Evolutionary conservation across 2,888 invertebrate species (phyloP), one percentile per base, ranked within the genome.

Genomic region (Zaprionus obscuricornis): DNA sequence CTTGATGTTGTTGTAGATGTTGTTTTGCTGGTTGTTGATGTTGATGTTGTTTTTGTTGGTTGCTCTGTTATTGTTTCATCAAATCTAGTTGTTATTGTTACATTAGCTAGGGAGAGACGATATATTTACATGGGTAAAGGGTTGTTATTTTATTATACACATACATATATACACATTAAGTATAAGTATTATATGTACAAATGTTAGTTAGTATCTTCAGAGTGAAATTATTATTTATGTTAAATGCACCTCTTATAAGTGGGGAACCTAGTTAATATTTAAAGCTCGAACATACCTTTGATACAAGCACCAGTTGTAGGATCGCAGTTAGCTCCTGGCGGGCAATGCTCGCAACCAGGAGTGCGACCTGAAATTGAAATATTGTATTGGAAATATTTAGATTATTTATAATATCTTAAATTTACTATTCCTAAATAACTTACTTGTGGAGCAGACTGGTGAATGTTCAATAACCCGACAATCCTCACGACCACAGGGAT

Each of bases 391-490:
- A 18, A 43, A 50, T 26, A 14, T 43, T n/a, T n/a, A n/a, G n/a
- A n/a, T n/a, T n/a, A n/a, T n/a, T n/a, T n/a, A n/a, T n/a, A n/a
- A n/a, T n/a, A n/a, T n/a, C n/a, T n/a, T n/a, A n/a, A n/a, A n/a
- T n/a, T n/a, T n/a, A n/a, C n/a, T n/a, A n/a, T n/a, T n/a, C n/a
- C n/a, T n/a, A n/a, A 20, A 13, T 17, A 29, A 66, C 83, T 51
- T 91, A 94, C 96, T 95, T 92, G 94, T 94, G 29, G 94, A 93
- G 88, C 97, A 97, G 59, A 96, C 94, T 5, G 96, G 95, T 87
- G 95, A 94, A 89, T 97, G 97, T 81, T 95, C 92, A 79, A 95
- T 92, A 36, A 97, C 96, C 76, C 94, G 94, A 87, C 97, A 97
- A 73, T 95, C 94, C 79, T 96, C 95, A 43, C 92, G 90, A 17